phyloP scores from a whole-genome alignment of 2,113 vertebrate genomes.

The Chinchilla lanigera region DNA sequence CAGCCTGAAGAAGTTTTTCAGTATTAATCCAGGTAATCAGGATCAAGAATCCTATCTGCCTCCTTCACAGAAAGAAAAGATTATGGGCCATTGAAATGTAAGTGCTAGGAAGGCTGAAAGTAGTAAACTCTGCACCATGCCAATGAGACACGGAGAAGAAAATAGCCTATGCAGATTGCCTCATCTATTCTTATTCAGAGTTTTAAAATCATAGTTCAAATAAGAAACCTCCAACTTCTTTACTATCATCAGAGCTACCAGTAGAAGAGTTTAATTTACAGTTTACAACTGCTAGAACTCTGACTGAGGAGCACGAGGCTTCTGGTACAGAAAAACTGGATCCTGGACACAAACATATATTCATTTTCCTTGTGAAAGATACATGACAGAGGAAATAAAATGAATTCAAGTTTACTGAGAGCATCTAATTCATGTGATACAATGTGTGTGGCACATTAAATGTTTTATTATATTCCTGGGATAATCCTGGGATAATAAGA shows the following conservation, averaged over 20 bases:
- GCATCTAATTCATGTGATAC: background rate
- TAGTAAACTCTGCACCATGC: background rate
- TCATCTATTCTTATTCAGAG: background rate
- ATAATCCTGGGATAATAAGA: background rate
- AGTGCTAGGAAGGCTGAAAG: background rate
- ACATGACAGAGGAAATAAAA: background rate
- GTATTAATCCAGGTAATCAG: constrained; percentile 68
- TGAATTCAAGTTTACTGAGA: background rate
- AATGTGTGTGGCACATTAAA: background rate
- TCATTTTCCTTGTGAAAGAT: background rate
- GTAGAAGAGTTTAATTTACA: background rate
- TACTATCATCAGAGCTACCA: background rate
- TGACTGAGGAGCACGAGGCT: background rate
- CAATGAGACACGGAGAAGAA: background rate
- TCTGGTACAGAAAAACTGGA: background rate
- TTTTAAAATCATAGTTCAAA: background rate
- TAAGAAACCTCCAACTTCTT: background rate
- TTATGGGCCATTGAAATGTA: background rate
- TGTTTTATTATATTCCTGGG: background rate
- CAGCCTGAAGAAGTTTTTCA: constrained; percentile 55
- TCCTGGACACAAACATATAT: background rate
- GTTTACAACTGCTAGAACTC: background rate
- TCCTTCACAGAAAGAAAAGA: constrained; percentile 45
- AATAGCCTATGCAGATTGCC: background rate
- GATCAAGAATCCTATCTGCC: constrained; percentile 21